These are phyloP conservation scores for Solea solea DNA, from an alignment of 2,113 vertebrate genomes.

Conservation along the genomic window DNA sequence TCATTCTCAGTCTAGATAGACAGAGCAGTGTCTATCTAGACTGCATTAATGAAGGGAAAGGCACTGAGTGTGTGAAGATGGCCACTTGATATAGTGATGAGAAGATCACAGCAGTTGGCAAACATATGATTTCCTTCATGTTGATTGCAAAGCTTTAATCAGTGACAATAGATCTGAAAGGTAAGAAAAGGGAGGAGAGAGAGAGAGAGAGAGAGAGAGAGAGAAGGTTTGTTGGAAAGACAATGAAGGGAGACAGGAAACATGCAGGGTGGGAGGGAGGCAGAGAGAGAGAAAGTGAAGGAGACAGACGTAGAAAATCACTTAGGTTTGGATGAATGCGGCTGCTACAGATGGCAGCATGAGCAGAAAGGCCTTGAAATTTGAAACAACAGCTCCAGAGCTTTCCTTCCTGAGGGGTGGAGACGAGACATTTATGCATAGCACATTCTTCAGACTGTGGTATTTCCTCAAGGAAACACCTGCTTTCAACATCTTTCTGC, in stretches of 20 bases:
- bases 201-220: background rate
- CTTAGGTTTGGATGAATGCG: conserved; percentile 64
- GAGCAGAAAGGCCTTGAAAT: conserved; percentile 72
- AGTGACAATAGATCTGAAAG: conserved; percentile 11
- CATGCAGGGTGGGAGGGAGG: conserved; percentile 7
- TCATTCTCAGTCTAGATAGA: no score
- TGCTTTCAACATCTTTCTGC: conserved; percentile 70
- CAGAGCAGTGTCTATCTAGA: no score
- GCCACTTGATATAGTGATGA: conserved; percentile 9
- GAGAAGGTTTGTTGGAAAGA: conserved; percentile 3
- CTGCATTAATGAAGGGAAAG: no score
- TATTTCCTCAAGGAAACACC: conserved; percentile 81
- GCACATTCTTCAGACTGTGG: conserved; percentile 70
- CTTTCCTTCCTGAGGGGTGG: conserved; percentile 53
- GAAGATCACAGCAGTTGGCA: background rate
- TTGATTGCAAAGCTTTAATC: background rate
- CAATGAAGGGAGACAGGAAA: conserved; percentile 32
- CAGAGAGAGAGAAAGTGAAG: conserved; percentile 52
- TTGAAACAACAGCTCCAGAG: conserved; percentile 65
- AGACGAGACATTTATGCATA: conserved; percentile 48
- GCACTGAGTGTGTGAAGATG: background rate
- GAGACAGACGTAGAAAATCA: conserved; percentile 68
- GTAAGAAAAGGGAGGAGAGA: background rate
- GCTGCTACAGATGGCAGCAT: conserved; percentile 60
- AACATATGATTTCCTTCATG: background rate